Conservation (phyloP, 2,797 vertebrate species). For the Danio tinwini region DNA sequence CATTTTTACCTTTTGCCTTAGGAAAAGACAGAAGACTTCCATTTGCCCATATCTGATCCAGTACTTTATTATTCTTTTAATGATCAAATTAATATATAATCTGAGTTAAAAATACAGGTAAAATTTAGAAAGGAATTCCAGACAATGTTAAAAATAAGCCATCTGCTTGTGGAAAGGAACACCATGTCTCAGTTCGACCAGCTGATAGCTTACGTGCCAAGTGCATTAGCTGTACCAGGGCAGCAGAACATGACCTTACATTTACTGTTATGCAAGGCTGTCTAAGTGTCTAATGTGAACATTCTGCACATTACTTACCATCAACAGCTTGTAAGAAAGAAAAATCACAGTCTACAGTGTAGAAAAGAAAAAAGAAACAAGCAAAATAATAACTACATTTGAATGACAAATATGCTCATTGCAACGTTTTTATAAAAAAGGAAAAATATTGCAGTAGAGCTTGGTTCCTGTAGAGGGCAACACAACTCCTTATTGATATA, state of each 20-base stretch:
- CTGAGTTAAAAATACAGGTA: slow-evolving; percentile 11
- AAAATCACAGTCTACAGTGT: neutral
- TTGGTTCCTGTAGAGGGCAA: slow-evolving; percentile 48
- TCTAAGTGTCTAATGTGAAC: slow-evolving; percentile 21
- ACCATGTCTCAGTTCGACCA: slow-evolving; percentile 27
- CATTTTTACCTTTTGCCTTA: neutral
- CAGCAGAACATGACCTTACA: neutral
- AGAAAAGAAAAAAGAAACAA: neutral
- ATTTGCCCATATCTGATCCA: neutral
- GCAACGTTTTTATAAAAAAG: neutral
- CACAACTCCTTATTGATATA: neutral
- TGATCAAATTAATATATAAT: neutral
- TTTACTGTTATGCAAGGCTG: slow-evolving; percentile 13
- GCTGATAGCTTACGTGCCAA: neutral
- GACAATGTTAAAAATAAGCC: slow-evolving; percentile 57
- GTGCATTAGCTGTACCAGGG: slow-evolving; percentile 17
- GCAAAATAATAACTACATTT: neutral
- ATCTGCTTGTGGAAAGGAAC: slow-evolving; percentile 44
- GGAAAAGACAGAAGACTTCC: neutral
- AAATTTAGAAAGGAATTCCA: slow-evolving; percentile 43
- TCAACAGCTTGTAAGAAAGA: slow-evolving; percentile 1
- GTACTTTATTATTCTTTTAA: neutral
- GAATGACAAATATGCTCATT: neutral
- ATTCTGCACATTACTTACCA: neutral
- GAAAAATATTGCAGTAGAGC: neutral